Base-by-base conservation (phyloP, 2,888 invertebrate genomes). In the Agrypnus murinus region DNA sequence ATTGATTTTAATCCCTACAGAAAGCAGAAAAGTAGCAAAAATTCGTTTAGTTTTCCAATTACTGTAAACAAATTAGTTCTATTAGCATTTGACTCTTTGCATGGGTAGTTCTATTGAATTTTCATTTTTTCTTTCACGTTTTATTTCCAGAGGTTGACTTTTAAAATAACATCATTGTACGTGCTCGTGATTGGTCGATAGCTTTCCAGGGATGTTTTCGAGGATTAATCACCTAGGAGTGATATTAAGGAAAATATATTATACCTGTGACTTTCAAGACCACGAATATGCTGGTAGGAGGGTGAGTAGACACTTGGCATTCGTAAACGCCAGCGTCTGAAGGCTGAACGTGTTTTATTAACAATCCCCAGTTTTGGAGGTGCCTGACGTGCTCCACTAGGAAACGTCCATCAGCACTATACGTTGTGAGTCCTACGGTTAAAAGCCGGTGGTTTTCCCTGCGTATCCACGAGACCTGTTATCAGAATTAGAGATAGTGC, bases 281-380 rank as follows among this genome's bases (percentile, higher is more conserved):
- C 71, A 92, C 90, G 80, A 92, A 89, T 81, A 93, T 91, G 77
- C 92, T 92, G 78, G 92, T 89, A 19, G 93, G 93, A 17, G 93
- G 93, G 86, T 93, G 92, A 48, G 93, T 93, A 66, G 93, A 93
- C 82, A 93, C 92, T 89, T 93, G 93, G 86, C 93, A 93, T 89
- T 93, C 92, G 82, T 93, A 93, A 66, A 91, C 86, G 17, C 93
- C 93, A 48, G 90, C 91, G 81, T 93, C 93, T 32, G 91, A 88
- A 72, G 89, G 88, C 79, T 90, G 91, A 38, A 93, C 92, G 64
- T 92, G 91, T 81, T 92, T 91, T 81, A 93, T 92, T 75, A 90
- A 88, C 10, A 90, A 86, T 66, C 87, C 87, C 90, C 90, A 90
- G 82, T 90, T 90, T 14, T 90, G 90, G 72, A 90, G 88, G 81